phyloP scores from a whole-genome alignment of 2,113 vertebrate species.

The Brachyhypopomus occidentalis region DNA sequence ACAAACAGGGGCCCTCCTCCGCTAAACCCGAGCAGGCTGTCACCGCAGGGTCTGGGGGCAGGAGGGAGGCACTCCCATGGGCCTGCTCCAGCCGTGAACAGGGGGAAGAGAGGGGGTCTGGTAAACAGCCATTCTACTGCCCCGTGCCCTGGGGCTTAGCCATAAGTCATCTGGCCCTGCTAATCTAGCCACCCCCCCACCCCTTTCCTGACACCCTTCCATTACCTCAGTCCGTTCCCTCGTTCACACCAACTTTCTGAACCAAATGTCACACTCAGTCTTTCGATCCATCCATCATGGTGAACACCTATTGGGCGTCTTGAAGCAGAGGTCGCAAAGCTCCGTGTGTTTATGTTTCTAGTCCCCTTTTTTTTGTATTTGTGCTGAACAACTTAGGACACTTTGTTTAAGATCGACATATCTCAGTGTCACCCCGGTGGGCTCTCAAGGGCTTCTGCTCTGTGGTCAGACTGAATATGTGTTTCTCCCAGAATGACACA shows the following conservation, averaged over 20 bases:
- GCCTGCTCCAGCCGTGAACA: slow-evolving; percentile 24
- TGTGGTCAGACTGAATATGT: slow-evolving; percentile 34
- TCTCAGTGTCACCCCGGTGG: slow-evolving; percentile 16
- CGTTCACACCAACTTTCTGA: slow-evolving; percentile 60
- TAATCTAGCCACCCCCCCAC: slow-evolving; percentile 31
- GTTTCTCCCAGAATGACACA: slow-evolving; percentile 32
- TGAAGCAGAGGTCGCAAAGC: slow-evolving; percentile 43
- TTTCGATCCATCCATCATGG: slow-evolving; percentile 67
- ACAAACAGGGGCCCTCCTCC: slow-evolving; percentile 45
- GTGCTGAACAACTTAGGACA: slow-evolving; percentile 48
- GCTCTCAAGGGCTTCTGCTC: slow-evolving; percentile 15
- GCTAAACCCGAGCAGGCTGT: slow-evolving; percentile 12
- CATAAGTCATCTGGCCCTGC: slow-evolving; percentile 44
- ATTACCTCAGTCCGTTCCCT: slow-evolving; percentile 53
- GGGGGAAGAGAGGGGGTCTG: slow-evolving; percentile 27
- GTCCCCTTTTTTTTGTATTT: slow-evolving; percentile 58
- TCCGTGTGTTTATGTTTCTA: slow-evolving; percentile 61
- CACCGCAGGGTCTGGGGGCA: slow-evolving; percentile 9
- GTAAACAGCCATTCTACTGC: slow-evolving; percentile 46
- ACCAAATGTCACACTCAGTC: slow-evolving; percentile 54
- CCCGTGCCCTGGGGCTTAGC: slow-evolving; percentile 28
- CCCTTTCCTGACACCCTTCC: slow-evolving; percentile 22
- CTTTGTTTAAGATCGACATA: slow-evolving; percentile 45
- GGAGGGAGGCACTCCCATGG: slow-evolving; percentile 24
- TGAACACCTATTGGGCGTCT: slow-evolving; percentile 49